Evolutionary conservation across 2,888 invertebrate species (phyloP).

Genomic region (Catonia carolina): DNA sequence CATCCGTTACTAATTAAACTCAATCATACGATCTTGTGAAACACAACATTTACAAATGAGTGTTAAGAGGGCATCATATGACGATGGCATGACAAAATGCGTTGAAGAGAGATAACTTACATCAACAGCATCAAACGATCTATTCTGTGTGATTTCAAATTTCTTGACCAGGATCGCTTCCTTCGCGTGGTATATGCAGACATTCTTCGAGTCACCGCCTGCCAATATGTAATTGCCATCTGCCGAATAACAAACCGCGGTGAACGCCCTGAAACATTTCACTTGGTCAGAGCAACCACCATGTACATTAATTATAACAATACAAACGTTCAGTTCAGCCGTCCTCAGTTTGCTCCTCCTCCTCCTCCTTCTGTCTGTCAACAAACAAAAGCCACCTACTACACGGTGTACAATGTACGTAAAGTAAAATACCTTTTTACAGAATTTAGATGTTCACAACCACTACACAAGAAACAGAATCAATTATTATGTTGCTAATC

Average conservation of each 20-base stretch:
- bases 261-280: slow-evolving; percentile 67
- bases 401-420: too few relatives aligned
- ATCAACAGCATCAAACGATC: slow-evolving; percentile 88
- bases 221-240: slow-evolving; percentile 87
- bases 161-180: slow-evolving; percentile 82
- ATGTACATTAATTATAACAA: slow-evolving; percentile 10
- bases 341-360: too few relatives aligned
- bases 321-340: background rate
- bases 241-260: slow-evolving; percentile 85
- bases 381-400: too few relatives aligned
- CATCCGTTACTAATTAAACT: too few relatives aligned
- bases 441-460: too few relatives aligned
- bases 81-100: background rate
- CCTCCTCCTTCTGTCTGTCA: too few relatives aligned
- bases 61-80: too few relatives aligned
- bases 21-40: too few relatives aligned
- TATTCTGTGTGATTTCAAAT: slow-evolving; percentile 90
- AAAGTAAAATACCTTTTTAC: background rate
- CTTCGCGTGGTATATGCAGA: slow-evolving; percentile 86
- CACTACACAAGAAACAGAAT: too few relatives aligned
- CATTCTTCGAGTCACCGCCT: slow-evolving; percentile 88
- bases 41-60: too few relatives aligned
- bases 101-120: slow-evolving; percentile 50
- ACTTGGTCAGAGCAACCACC: background rate
- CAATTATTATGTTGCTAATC: too few relatives aligned